Base-by-base conservation (phyloP, 1,140 invertebrate species). In the Lamellibrachia luymesi region DNA sequence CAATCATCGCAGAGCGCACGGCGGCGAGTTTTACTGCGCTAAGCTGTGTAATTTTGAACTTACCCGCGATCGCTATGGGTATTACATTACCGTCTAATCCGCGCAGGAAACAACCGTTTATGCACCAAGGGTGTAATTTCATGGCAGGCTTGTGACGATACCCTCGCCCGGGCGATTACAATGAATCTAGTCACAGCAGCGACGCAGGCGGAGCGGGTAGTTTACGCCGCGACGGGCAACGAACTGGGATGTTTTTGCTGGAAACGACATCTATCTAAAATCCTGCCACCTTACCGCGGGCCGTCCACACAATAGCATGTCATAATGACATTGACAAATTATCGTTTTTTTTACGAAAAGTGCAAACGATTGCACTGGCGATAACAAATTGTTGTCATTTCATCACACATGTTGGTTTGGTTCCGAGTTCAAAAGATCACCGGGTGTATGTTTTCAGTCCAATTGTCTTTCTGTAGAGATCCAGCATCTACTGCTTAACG, bases 81-180 rank as follows among this genome's bases (percentile, higher is more conserved):
- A 80, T 80, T 80, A 17, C 64, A 80, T 80, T 80, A 80, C 64
- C 64, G 17, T 22, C 64, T 80, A 80, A 80, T 80, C 64, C 64
- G 64, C 64, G 64, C 64, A 80, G 64, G 64, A 80, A 80, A 80
- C 64, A 80, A 80, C 64, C 64, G 64, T 80, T 80, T 80, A 80
- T 80, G 64, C 64, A 22, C 25, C 8, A 22, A 80, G 64, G 64
- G 64, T 80, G 64, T 80, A 80, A 80, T 80, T 80, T 80, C 64
- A 80, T 80, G 64, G 64, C 64, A 17, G 38, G 64, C 64, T 8
- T 22, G 5, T 17, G 64, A 80, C 64, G 64, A 22, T 80, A 80
- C 64, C 64, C 64, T 80, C 64, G 13, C 64, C 64, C 8, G 64
- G 13, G 64, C 17, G 64, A 22, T 80, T 10, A 80, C 64, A 80